Base-by-base conservation (phyloP, 1,140 invertebrate species). In the Formica selysi region DNA sequence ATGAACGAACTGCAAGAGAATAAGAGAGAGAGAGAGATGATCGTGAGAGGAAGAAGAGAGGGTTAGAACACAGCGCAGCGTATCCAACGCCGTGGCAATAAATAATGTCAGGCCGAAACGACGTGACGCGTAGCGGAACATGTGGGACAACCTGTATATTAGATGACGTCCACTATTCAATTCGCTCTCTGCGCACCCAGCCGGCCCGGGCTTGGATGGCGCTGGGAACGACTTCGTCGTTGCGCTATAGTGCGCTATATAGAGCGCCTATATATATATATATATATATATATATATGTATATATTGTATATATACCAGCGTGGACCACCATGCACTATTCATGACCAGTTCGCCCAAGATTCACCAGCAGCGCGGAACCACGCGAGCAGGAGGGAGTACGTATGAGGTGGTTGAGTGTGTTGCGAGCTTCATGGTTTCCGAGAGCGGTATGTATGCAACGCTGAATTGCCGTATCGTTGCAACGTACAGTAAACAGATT, bases 141-240 rank as follows among this genome's bases (percentile, higher is more conserved):
- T 91, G 91, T 91, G 91, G 89, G 87, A 92, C 91, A 90, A 85
- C 86, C 91, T 92, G 91, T 93, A 92, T 92, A 93, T 93, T 90
- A 92, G 89, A 93, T 93, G 93, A 93, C 90, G 86, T 89, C 90
- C 89, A 92, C 88, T 89, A 91, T 93, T 92, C 90, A 92, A 92
- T 93, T 92, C 89, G 85, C 87, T 78, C 83, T 85, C 88, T 87
- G 73, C 59, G 87, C 44, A 79, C 81, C 51, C 54, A 64, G 59
- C 54, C 79, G 67, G 68, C 7, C 68, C 54, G 54, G 54, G 79
- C 80, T 71, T 71, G 86, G 86, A 89, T 89, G 88, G 85, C 87
- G 89, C 86, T 84, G 65, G 88, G 73, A 86, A 85, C 80, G 86
- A 89, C 87, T 91, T 62, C 71, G 61, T 36, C 65, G 68, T 73